phyloP scores from a whole-genome alignment of 2,113 vertebrate species.

The Phylloscopus trochiloides region DNA sequence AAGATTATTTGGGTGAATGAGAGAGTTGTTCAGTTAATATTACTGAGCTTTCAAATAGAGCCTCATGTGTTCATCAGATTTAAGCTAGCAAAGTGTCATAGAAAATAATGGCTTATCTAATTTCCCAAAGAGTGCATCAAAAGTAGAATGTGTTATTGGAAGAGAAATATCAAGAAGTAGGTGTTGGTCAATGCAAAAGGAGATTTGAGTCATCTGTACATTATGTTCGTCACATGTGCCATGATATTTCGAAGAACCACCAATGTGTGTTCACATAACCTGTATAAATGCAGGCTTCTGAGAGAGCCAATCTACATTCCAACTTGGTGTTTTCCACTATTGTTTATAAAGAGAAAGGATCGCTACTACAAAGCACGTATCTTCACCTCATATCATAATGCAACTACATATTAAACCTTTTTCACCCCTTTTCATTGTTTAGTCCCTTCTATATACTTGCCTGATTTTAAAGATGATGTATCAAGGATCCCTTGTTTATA shows the following conservation, averaged over 20 bases:
- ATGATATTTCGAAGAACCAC: neutral
- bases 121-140: neutral
- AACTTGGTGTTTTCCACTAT: neutral
- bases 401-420: neutral
- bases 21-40: neutral
- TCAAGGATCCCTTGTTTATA: neutral
- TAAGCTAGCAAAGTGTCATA: neutral
- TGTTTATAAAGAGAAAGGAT: neutral
- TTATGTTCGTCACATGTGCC: neutral
- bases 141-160: neutral
- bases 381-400: neutral
- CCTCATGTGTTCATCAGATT: neutral
- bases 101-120: neutral
- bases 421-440: neutral
- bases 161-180: neutral
- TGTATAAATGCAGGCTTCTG: neutral
- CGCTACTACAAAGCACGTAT: neutral
- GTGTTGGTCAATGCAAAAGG: neutral
- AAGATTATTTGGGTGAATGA: neutral
- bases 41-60: neutral
- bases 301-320: neutral
- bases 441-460: neutral
- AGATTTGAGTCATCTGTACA: neutral
- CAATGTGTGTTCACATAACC: neutral
- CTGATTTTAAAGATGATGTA: neutral